Evolutionary conservation across 2,888 invertebrate species (phyloP).

Genomic region (Seladonia tumulorum): DNA sequence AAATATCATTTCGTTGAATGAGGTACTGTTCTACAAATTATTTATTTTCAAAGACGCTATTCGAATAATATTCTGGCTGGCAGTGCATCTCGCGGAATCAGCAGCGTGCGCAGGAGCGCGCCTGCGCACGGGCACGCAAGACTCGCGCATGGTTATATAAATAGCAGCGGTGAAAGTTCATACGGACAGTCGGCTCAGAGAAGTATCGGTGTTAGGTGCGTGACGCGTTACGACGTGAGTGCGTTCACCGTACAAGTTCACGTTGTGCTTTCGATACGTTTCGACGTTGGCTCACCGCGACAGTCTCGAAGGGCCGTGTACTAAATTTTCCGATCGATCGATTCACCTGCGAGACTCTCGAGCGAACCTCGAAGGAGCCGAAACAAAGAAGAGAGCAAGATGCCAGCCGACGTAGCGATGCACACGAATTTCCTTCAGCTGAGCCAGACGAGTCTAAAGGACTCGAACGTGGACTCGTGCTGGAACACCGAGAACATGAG

Average conservation of each 20-base stretch:
- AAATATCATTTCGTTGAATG: background rate
- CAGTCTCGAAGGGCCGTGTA: background rate
- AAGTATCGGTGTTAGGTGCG: slow-evolving; percentile 15
- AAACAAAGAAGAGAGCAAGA: slow-evolving; percentile 55
- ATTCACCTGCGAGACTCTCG: background rate
- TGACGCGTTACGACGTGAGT: background rate
- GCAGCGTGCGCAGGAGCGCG: slow-evolving; percentile 3
- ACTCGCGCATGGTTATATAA: slow-evolving; percentile 60
- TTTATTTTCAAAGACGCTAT: background rate
- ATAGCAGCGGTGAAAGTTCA: slow-evolving; percentile 69
- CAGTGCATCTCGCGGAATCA: background rate
- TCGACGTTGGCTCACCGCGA: background rate
- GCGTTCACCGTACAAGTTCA: slow-evolving; percentile 3
- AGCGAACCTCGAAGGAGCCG: background rate
- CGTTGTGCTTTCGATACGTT: background rate
- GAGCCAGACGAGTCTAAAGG: slow-evolving; percentile 76
- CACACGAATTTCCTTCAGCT: slow-evolving; percentile 80
- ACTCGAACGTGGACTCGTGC: slow-evolving; percentile 83
- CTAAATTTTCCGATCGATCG: background rate
- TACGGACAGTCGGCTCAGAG: slow-evolving; percentile 63
- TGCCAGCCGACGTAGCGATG: slow-evolving; percentile 84
- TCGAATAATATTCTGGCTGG: background rate
- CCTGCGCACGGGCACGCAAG: background rate
- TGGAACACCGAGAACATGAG: slow-evolving; percentile 87
- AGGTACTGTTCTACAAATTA: background rate